phyloP scores from a whole-genome alignment of 2,797 vertebrate species.

The Chloroceryle amazona region DNA sequence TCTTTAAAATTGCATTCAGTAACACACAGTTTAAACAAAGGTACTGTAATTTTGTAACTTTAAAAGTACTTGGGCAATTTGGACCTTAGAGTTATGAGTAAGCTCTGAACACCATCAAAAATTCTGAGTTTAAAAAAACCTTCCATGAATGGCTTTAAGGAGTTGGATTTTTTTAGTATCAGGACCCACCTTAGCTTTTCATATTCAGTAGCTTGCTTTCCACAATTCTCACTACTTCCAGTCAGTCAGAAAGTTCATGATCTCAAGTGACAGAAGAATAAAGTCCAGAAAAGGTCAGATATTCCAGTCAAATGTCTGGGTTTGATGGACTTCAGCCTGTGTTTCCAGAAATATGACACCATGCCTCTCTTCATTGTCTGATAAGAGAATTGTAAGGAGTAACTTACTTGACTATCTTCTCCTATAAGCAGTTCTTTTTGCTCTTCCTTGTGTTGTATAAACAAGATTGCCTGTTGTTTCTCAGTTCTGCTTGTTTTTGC shows the following conservation, averaged over 20 bases:
- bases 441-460: neutral
- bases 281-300: neutral
- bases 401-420: neutral
- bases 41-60: neutral
- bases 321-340: neutral
- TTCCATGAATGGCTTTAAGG: neutral
- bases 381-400: neutral
- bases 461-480: neutral
- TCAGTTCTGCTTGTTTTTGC: neutral
- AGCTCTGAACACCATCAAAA: neutral
- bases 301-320: neutral
- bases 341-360: neutral
- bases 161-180: neutral
- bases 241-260: neutral
- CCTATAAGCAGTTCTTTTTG: neutral
- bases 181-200: neutral
- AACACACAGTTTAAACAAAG: neutral
- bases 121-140: neutral
- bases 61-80: neutral
- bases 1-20: neutral
- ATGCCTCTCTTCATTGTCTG: neutral
- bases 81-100: neutral
- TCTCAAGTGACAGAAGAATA: neutral
- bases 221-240: neutral
- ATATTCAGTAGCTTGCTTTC: neutral